Evolutionary conservation across 2,888 invertebrate genomes (phyloP).

Genomic region (Drosophila quinaria): DNA sequence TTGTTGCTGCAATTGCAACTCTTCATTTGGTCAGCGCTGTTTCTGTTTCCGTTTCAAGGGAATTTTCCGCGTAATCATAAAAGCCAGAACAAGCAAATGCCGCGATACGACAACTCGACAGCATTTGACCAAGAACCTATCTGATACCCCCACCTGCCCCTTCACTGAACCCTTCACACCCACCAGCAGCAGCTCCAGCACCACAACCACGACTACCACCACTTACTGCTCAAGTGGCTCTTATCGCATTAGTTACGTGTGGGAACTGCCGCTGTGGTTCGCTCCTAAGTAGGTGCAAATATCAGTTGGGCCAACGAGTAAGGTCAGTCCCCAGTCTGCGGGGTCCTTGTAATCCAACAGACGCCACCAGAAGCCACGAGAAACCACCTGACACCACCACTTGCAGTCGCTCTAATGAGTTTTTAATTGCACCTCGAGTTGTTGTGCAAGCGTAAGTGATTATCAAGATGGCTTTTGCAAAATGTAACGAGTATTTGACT

Average conservation of each 20-base stretch:
- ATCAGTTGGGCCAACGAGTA: slow-evolving; percentile 17
- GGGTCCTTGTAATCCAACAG: slow-evolving; percentile 13
- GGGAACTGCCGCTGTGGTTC: background rate
- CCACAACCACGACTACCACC: background rate
- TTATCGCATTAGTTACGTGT: slow-evolving; percentile 39
- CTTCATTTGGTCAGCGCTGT: slow-evolving; percentile 19
- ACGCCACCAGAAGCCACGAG: slow-evolving; percentile 2
- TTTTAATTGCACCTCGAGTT: slow-evolving; percentile 34
- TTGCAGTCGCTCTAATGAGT: slow-evolving; percentile 24
- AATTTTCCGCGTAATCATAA: slow-evolving; percentile 35
- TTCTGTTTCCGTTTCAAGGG: slow-evolving; percentile 22
- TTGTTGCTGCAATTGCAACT: slow-evolving; percentile 30
- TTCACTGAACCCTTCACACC: background rate
- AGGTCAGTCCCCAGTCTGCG: slow-evolving; percentile 1
- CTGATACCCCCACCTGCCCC: background rate
- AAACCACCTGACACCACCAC: background rate
- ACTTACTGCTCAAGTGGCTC: slow-evolving; percentile 19
- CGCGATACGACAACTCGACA: slow-evolving; percentile 26
- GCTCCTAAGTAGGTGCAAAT: slow-evolving; percentile 13
- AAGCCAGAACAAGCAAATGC: slow-evolving; percentile 23
- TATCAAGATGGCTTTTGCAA: slow-evolving; percentile 10
- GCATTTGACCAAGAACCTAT: slow-evolving; percentile 17
- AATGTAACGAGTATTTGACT: slow-evolving; percentile 5
- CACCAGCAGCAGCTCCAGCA: background rate
- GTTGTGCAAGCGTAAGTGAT: slow-evolving; percentile 4